These are phyloP conservation scores for Drosophila varians DNA, from an alignment of 1,140 invertebrate genomes.

Conservation along the genomic window DNA sequence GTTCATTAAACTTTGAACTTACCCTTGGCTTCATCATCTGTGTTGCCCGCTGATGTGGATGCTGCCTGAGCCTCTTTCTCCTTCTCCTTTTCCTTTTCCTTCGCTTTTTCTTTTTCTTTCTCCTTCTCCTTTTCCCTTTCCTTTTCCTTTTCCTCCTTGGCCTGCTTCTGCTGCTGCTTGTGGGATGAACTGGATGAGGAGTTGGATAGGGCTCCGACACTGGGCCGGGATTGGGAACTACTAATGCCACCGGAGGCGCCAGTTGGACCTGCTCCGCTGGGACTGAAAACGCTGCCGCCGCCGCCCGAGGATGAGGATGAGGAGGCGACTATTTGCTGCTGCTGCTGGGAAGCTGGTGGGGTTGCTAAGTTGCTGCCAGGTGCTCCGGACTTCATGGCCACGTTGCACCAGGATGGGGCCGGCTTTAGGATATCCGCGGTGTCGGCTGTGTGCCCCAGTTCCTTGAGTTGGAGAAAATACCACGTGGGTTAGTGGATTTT, in stretches of 20 bases:
- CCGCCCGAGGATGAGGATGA: conserved; percentile 74
- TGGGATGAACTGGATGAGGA: conserved; percentile 72
- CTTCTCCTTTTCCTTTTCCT: conserved; percentile 17
- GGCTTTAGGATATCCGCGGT: conserved; percentile 73
- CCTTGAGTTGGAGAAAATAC: conserved; percentile 22
- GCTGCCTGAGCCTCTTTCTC: conserved; percentile 37
- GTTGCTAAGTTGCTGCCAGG: conserved; percentile 39
- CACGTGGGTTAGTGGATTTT: neutral
- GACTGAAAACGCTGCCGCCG: conserved; percentile 73
- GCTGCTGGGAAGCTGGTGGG: conserved; percentile 46
- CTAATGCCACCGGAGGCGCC: conserved; percentile 40
- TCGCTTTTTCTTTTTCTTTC: conserved; percentile 11
- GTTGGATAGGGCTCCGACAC: conserved; percentile 75
- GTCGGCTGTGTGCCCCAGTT: conserved; percentile 54
- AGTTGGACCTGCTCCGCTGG: conserved; percentile 43
- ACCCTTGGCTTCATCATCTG: conserved; percentile 82
- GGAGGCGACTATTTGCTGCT: conserved; percentile 68
- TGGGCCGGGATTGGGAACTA: conserved; percentile 73
- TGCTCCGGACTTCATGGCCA: conserved; percentile 65
- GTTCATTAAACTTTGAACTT: neutral
- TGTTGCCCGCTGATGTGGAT: conserved; percentile 57
- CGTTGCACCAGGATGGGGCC: conserved; percentile 82
- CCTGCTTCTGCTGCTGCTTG: conserved; percentile 56
- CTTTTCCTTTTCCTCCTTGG: conserved; percentile 40
- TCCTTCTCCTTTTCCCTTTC: conserved; percentile 38